phyloP scores from a whole-genome alignment of 2,797 vertebrate genomes.

The Lithobates pipiens region DNA sequence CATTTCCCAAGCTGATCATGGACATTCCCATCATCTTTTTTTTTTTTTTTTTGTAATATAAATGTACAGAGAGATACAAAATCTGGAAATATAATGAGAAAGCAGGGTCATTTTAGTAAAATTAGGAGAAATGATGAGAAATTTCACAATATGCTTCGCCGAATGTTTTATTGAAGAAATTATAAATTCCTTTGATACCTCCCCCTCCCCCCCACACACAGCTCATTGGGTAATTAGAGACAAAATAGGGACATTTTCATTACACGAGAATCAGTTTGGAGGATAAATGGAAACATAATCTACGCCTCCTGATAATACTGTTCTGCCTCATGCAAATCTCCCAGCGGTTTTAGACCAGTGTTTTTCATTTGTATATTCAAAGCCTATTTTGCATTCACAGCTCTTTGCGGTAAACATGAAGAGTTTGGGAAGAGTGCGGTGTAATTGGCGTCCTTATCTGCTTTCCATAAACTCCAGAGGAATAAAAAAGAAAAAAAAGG shows the following conservation, averaged over 20 bases:
- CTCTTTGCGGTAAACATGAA: slow-evolving; percentile 56
- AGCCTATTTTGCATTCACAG: slow-evolving; percentile 56
- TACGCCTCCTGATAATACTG: slow-evolving; percentile 45
- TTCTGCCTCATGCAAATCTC: slow-evolving; percentile 56
- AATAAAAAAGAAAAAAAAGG: not conserved
- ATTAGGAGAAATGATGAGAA: not conserved
- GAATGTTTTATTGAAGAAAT: not conserved
- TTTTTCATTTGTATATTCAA: slow-evolving; percentile 59
- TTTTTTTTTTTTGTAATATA: too few relatives aligned
- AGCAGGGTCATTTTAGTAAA: not conserved
- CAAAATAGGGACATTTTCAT: slow-evolving; percentile 39
- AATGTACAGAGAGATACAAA: too few relatives aligned
- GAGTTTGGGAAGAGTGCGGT: slow-evolving; percentile 2
- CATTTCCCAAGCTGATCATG: too few relatives aligned
- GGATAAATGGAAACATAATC: slow-evolving; percentile 54
- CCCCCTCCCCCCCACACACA: slow-evolving; percentile 2
- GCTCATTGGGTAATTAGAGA: slow-evolving; percentile 26
- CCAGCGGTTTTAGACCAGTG: slow-evolving; percentile 30
- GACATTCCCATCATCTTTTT: too few relatives aligned
- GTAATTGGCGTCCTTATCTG: slow-evolving; percentile 43
- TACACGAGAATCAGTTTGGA: slow-evolving; percentile 43
- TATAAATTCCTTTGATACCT: slow-evolving; percentile 6
- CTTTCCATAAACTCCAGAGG: slow-evolving; percentile 21
- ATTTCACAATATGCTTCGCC: not conserved
- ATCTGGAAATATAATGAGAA: too few relatives aligned